Base-by-base conservation (phyloP, 1,140 invertebrate species). In the Dinoponera quadriceps region DNA sequence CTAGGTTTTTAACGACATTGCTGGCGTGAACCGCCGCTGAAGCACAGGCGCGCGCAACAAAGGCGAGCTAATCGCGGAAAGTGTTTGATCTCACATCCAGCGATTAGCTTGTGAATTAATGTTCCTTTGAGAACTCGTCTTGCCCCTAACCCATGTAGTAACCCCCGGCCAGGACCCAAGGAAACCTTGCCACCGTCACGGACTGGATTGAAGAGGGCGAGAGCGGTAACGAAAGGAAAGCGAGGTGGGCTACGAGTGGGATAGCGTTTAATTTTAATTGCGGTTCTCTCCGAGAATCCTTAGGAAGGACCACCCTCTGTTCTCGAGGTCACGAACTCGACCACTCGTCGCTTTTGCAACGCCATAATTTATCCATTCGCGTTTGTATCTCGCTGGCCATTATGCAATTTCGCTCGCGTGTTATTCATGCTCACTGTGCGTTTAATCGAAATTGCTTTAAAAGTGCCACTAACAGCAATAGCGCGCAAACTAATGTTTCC, bases 261-360 rank as follows among this genome's bases (percentile, higher is more conserved):
- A 71, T 75, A 86, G 74, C 91, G 88, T 92, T 93, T 93, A 93
- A 93, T 89, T 93, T 93, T 92, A 92, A 92, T 92, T 93, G 92
- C 90, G 87, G 88, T 88, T 88, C 88, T 85, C 81, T 90, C 78
- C 59, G 82, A 66, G 91, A 92, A 92, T 85, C 90, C 91, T 82
- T 92, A 92, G 85, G 80, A 92, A 84, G 72, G 84, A 71, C 78
- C 80, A 71, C 78, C 80, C 89, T 89, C 81, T 66, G 54, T 57
- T 74, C 54, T 69, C 62, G 72, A 87, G 89, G 86, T 90, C 85
- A 84, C 82, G 71, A 89, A 88, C 87, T 84, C 84, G 72, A 88
- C 86, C 68, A 65, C 62, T 62, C 87, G 74, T 85, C 85, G 85
- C 87, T 92, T 93, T 91, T 85, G 88, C 90, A 92, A 91, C 89